Conservation (phyloP, 2,888 invertebrate genomes). For the Cenopis cana region DNA sequence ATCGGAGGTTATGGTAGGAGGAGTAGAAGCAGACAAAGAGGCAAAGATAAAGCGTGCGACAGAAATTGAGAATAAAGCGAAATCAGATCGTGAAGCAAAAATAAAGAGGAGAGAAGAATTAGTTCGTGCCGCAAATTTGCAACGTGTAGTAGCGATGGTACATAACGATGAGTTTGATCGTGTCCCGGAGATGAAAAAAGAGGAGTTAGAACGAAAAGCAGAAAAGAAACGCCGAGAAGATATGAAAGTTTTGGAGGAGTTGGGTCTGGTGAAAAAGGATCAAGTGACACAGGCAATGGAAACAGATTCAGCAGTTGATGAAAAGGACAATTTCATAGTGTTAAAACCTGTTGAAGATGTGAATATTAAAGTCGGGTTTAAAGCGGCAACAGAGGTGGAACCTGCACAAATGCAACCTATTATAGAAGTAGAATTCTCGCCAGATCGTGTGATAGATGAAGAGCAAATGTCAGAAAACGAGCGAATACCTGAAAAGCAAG, state of each 20-base stretch:
- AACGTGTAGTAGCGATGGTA: conserved; percentile 10
- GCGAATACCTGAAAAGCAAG: neutral
- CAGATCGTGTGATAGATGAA: neutral
- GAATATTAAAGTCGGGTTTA: neutral
- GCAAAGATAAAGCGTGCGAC: conserved; percentile 4
- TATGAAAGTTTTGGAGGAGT: neutral
- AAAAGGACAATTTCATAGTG: neutral
- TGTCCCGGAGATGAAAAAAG: neutral
- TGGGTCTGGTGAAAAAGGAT: conserved; percentile 5
- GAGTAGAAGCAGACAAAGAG: neutral
- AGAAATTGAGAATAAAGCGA: conserved; percentile 9
- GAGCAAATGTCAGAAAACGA: neutral
- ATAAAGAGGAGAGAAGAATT: conserved; percentile 3
- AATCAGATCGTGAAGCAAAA: conserved; percentile 3
- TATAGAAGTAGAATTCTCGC: neutral
- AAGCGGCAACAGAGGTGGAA: neutral
- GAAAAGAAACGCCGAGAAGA: conserved; percentile 12
- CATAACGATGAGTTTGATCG: conserved; percentile 1
- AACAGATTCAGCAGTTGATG: neutral
- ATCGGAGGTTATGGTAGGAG: neutral
- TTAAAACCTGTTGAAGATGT: neutral
- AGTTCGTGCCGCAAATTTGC: neutral
- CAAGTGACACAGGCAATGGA: neutral
- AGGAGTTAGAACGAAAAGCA: neutral
- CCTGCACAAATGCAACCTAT: neutral